phyloP scores from a whole-genome alignment of 1,140 invertebrate genomes.

The Hyles vespertilio region DNA sequence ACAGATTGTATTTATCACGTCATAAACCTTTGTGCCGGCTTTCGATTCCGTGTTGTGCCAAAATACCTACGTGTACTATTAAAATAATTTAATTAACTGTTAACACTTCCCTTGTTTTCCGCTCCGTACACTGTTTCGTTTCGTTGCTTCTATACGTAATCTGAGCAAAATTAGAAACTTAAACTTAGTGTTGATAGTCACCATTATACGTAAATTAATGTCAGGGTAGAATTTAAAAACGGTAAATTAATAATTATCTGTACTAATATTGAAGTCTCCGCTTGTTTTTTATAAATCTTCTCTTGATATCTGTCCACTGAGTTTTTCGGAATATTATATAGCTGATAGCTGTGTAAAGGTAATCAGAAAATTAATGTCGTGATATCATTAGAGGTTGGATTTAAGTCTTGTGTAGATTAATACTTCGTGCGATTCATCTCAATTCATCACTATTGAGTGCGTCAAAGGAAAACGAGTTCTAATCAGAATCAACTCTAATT shows the following conservation, averaged over 20 bases:
- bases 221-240: slow-evolving; percentile 73
- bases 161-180: slow-evolving; percentile 56
- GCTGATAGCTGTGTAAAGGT: slow-evolving; percentile 31
- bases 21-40: slow-evolving; percentile 22
- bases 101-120: background rate
- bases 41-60: slow-evolving; percentile 65
- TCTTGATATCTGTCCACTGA: slow-evolving; percentile 64
- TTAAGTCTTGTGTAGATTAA: slow-evolving; percentile 38
- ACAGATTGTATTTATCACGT: slow-evolving; percentile 1
- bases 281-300: slow-evolving; percentile 63
- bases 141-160: slow-evolving; percentile 43
- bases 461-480: too few species aligned
- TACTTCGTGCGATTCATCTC: background rate
- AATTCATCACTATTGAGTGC: too few species aligned
- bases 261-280: slow-evolving; percentile 52
- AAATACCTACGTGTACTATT: slow-evolving; percentile 40
- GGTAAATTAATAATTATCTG: slow-evolving; percentile 58
- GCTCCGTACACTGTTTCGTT: slow-evolving; percentile 3
- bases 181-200: slow-evolving; percentile 70
- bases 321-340: slow-evolving; percentile 38
- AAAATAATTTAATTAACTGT: slow-evolving; percentile 21
- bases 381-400: slow-evolving; percentile 49
- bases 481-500: too few species aligned
- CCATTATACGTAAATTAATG: slow-evolving; percentile 77
- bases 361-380: slow-evolving; percentile 39